Evolutionary conservation across 2,113 vertebrate species (phyloP).

Genomic region (Alligator sinensis): DNA sequence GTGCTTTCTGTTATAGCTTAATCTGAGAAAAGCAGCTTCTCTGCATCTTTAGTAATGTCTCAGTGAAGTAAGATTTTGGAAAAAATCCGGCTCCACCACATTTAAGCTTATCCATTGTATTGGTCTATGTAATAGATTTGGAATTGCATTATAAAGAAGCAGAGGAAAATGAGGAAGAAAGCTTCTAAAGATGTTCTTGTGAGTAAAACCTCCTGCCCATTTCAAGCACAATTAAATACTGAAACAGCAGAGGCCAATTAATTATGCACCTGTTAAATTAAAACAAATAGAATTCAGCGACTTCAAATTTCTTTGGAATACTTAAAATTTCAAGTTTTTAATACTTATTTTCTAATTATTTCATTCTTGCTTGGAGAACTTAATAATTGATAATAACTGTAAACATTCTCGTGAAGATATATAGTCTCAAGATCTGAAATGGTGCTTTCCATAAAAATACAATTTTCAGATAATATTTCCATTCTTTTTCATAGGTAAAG

Average conservation of each 20-base stretch:
- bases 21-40: neutral
- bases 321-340: neutral
- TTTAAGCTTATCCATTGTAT: neutral
- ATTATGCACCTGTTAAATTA: neutral
- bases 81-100: neutral
- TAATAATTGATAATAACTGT: neutral
- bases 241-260: neutral
- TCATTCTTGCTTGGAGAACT: neutral
- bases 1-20: fast-evolving
- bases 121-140: neutral
- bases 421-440: neutral
- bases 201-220: neutral
- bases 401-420: neutral
- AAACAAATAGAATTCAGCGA: neutral
- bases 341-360: neutral
- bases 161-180: neutral
- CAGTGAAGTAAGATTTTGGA: neutral
- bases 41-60: neutral
- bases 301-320: neutral
- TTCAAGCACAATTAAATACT: neutral
- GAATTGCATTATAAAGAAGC: neutral
- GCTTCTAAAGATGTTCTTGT: neutral
- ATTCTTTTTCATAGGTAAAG: neutral
- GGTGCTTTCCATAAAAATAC: neutral
- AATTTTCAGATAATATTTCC: neutral